These are phyloP conservation scores for Lepus timidus DNA, from an alignment of 2,113 vertebrate species.

Conservation along the genomic window DNA sequence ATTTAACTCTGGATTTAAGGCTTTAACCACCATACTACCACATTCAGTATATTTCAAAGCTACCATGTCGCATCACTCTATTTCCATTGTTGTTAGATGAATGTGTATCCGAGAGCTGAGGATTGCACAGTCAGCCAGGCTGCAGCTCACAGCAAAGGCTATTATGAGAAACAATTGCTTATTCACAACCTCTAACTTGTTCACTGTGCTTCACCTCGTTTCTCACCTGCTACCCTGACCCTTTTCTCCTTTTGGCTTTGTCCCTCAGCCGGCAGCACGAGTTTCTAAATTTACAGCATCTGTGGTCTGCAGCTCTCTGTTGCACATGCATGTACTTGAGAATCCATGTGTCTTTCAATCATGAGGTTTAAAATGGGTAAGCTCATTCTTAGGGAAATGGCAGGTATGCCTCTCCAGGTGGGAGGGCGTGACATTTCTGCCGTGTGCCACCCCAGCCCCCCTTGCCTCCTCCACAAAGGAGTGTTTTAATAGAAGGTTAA, in stretches of 20 bases:
- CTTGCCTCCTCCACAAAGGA: conserved; percentile 71
- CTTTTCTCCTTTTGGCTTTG: background rate
- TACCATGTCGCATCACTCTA: background rate
- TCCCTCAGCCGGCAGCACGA: background rate
- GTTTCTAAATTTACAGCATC: background rate
- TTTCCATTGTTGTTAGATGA: background rate
- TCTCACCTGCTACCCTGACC: background rate
- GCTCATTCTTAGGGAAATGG: conserved; percentile 69
- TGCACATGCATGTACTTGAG: background rate
- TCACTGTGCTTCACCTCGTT: background rate
- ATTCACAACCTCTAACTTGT: background rate
- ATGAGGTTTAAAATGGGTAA: conserved; percentile 57
- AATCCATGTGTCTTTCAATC: conserved; percentile 62
- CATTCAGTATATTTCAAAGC: background rate
- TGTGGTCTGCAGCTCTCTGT: background rate
- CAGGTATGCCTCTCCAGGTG: conserved; percentile 76
- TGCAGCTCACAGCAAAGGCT: background rate
- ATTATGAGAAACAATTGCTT: background rate
- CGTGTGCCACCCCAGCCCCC: conserved; percentile 24
- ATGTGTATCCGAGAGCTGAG: fast-evolving
- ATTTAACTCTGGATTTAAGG: background rate
- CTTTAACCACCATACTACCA: background rate
- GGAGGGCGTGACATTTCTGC: conserved; percentile 77
- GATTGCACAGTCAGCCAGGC: fast-evolving
- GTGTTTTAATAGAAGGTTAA: conserved; percentile 84